These are phyloP conservation scores for Athrips mouffetella DNA, from an alignment of 2,888 invertebrate species.

Conservation along the genomic window DNA sequence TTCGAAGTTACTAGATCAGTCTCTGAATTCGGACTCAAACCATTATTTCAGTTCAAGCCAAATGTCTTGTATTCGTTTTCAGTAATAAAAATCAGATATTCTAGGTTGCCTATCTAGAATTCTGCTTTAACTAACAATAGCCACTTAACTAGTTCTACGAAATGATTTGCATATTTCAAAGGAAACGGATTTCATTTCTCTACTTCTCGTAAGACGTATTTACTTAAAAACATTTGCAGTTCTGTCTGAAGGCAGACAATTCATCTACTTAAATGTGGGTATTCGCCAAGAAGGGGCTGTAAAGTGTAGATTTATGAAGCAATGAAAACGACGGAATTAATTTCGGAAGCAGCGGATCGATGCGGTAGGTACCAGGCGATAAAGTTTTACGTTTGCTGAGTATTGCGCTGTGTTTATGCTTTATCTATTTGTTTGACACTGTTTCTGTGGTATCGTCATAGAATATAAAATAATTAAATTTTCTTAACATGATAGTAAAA, in stretches of 20 bases:
- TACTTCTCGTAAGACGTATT: constrained; percentile 1
- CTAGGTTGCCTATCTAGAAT: too few species aligned
- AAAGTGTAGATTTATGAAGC: constrained; percentile 33
- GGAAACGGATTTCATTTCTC: background rate
- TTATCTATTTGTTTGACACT: constrained; percentile 1
- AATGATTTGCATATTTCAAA: background rate
- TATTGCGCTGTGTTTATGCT: constrained; percentile 1
- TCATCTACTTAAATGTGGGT: constrained; percentile 20
- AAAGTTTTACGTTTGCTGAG: constrained; percentile 4
- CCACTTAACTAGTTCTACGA: too few species aligned
- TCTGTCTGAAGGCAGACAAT: constrained; percentile 17
- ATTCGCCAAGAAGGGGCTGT: constrained; percentile 19
- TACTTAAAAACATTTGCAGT: constrained; percentile 7
- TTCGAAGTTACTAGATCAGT: too few species aligned
- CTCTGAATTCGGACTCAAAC: too few species aligned
- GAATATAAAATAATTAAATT: too few species aligned
- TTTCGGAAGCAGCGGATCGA: constrained; percentile 10
- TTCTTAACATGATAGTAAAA: too few species aligned
- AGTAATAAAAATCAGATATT: too few species aligned
- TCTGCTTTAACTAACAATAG: too few species aligned
- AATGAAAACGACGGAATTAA: constrained; percentile 27
- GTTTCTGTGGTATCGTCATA: background rate
- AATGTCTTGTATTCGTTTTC: too few species aligned
- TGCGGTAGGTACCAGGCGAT: constrained; percentile 6
- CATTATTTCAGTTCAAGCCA: too few species aligned